phyloP scores from a whole-genome alignment of 2,797 vertebrate species.

The Poecilia gillii region DNA sequence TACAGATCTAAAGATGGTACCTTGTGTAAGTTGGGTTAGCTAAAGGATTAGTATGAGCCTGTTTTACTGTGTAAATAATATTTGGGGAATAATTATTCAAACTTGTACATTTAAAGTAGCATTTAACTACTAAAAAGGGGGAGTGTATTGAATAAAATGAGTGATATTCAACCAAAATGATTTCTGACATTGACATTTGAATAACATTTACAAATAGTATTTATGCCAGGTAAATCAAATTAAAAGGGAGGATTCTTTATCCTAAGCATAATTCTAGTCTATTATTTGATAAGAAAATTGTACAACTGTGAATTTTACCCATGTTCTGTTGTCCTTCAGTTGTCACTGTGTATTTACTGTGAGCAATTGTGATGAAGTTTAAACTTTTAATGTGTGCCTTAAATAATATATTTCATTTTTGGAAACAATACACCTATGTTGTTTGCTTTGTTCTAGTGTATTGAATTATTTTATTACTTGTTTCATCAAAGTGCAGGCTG shows the following conservation, averaged over 20 bases:
- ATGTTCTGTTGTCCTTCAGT: constrained; percentile 57
- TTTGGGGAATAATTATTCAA: constrained; percentile 25
- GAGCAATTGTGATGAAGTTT: constrained; percentile 68
- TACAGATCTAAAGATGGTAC: constrained; percentile 40
- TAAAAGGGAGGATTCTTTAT: constrained; percentile 3
- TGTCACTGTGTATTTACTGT: constrained; percentile 71
- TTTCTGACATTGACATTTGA: neutral
- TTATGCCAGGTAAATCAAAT: constrained; percentile 19
- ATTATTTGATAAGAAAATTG: constrained; percentile 28
- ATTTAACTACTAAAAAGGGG: neutral
- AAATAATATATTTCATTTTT: constrained; percentile 74
- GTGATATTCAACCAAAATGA: neutral
- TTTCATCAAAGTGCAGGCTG: constrained; percentile 17
- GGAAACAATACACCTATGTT: constrained; percentile 41
- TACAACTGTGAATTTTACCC: constrained; percentile 47
- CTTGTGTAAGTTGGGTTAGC: constrained; percentile 37
- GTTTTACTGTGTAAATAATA: constrained; percentile 19
- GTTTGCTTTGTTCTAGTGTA: constrained; percentile 48
- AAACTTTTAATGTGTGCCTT: constrained; percentile 81
- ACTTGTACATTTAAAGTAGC: neutral
- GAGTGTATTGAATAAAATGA: neutral
- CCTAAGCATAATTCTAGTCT: constrained; percentile 3
- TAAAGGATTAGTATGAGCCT: constrained; percentile 23
- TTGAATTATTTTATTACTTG: neutral
- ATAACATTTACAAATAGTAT: constrained; percentile 18